Conservation (phyloP, 35 echinoderm and acorn worm genomes). For the Acanthaster planci region DNA sequence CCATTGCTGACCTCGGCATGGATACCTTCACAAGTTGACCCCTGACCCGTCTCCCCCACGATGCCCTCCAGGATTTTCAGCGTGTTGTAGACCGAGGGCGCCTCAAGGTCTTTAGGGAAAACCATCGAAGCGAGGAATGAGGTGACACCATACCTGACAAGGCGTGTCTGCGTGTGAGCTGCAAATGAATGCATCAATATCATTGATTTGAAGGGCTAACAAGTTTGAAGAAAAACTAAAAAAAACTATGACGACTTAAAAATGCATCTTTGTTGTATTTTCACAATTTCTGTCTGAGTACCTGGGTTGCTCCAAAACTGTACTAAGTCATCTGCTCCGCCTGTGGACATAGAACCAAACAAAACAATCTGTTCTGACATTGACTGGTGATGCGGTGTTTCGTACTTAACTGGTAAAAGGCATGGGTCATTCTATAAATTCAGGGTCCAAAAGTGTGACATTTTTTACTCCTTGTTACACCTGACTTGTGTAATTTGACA, state of each 20-base stretch:
- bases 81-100: constrained; percentile 47
- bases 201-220: not conserved
- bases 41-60: constrained; percentile 54
- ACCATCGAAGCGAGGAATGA: constrained; percentile 77
- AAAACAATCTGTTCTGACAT: not conserved
- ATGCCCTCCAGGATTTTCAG: constrained; percentile 52
- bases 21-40: constrained; percentile 63
- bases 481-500: no score
- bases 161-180: constrained; percentile 67
- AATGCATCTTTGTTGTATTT: no score
- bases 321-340: constrained; percentile 65
- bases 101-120: constrained; percentile 59
- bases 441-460: no score
- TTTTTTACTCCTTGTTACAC: no score
- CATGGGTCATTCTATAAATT: not conserved
- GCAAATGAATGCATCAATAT: not conserved
- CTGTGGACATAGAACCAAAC: constrained; percentile 24
- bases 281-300: no score
- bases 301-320: constrained; percentile 77
- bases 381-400: not conserved
- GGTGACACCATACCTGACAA: constrained; percentile 74
- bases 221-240: not conserved
- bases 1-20: constrained; percentile 43
- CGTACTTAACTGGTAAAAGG: not conserved
- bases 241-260: not conserved